Evolutionary conservation across 2,888 invertebrate genomes (phyloP), one percentile per base, ranked within the genome.

Genomic region (Drosophila acutilabella): DNA sequence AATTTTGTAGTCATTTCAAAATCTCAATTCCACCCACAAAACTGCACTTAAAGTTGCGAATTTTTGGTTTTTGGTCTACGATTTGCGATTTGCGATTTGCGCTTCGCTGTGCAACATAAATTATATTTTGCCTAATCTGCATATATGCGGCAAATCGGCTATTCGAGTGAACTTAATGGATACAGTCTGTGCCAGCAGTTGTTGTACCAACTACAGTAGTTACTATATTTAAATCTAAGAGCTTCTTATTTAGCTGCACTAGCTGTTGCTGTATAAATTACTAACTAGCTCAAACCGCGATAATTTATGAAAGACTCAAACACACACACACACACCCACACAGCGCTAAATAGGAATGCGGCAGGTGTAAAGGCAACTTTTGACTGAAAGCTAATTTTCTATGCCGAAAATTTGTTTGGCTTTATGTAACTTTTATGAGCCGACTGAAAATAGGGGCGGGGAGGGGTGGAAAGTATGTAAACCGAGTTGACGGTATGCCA

Each of bases 41-140:
- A 44, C 62, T 67, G 68, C 73, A 67, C 66, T 67, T 53, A 51
- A 65, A 75, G 56, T 41, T 48, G 11, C 26, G 40, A 51, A 38
- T 13, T n/a, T 48, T 56, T 6, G 47, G 41, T 47, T 44, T 71
- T 41, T 30, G 54, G 38, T 48, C 40, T 30, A 40, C 65, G 8
- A 36, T 18, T 33, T 56, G 52, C 44, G 64, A 47, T 48, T 33
- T 20, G 51, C 33, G 13, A 33, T 30, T 36, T 38, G n/a, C 74
- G 80, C 86, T 70, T 70, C 59, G 78, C 73, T 67, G 70, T 61
- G 72, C 73, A 66, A 65, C 74, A 81, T 81, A 84, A 84, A 84
- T 84, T 74, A 88, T 78, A 78, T 78, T 78, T 50, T 18, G 80
- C 71, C 70, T 76, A 88, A 84, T 88, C 88, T 80, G 88, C 82